Evolutionary conservation across 2,888 invertebrate species (phyloP).

Genomic region (Caenorhabditis panamensis): DNA sequence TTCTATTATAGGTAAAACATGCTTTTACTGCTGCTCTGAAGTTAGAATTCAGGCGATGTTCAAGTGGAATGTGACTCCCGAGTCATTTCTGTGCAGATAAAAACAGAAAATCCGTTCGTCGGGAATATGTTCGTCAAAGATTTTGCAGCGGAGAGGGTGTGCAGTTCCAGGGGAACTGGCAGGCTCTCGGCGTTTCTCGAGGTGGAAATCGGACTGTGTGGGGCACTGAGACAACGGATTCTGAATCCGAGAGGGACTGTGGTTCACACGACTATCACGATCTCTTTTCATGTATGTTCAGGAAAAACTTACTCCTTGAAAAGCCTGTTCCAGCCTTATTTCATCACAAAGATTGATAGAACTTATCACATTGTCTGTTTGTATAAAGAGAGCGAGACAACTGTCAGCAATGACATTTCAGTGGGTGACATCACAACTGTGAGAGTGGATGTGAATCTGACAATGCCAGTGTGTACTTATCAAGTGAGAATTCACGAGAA

Average conservation of each 20-base stretch:
- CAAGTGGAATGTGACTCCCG: conserved; percentile 45
- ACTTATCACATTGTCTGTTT: conserved; percentile 30
- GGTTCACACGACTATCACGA: conserved; percentile 18
- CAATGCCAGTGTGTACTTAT: conserved; percentile 42
- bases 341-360: conserved; percentile 44
- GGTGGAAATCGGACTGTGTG: conserved; percentile 43
- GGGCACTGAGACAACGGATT: conserved; percentile 24
- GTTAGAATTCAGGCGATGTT: conserved; percentile 20
- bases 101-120: conserved; percentile 43
- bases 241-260: conserved; percentile 38
- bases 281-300: conserved; percentile 35
- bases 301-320: background rate
- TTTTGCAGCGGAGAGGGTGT: conserved; percentile 19
- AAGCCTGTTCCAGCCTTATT: conserved; percentile 34
- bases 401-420: conserved; percentile 11
- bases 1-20: conserved; percentile 20
- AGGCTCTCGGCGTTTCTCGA: conserved; percentile 28
- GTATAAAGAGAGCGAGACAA: conserved; percentile 18
- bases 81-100: conserved; percentile 37
- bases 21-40: too few species aligned
- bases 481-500: background rate
- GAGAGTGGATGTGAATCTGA: background rate
- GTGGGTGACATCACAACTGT: conserved; percentile 23
- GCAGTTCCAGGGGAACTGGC: conserved; percentile 21
- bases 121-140: conserved; percentile 43